A percentile compares a stretch with the other conserved stretches of the same genome.
phyloP scores from a whole-genome alignment of 2,888 invertebrate genomes.

The Amphipoea lucens region DNA sequence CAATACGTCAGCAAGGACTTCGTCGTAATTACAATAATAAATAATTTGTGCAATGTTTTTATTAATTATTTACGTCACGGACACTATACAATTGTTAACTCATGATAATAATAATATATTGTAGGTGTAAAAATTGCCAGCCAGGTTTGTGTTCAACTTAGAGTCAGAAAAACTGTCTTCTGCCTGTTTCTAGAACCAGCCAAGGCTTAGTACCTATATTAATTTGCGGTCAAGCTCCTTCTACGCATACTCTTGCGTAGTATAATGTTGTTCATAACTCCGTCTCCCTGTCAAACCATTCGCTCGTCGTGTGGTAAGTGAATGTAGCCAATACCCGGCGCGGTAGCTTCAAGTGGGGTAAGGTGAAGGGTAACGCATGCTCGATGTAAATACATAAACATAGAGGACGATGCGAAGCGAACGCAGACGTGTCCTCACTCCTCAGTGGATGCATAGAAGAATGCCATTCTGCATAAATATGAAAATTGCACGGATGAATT shows the following conservation, averaged over 20 bases:
- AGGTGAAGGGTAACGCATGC: conserved; percentile 51
- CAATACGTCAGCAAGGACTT: conserved; percentile 26
- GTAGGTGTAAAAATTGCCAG: conserved; percentile 9
- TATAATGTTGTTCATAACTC: conserved; percentile 8
- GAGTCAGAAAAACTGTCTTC: neutral
- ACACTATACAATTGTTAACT: conserved; percentile 1
- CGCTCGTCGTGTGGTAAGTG: conserved; percentile 34
- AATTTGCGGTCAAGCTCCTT: conserved; percentile 16
- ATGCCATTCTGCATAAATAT: neutral
- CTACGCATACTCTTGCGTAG: neutral
- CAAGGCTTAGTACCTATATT: conserved; percentile 8
- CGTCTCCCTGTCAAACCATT: conserved; percentile 16
- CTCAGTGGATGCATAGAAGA: neutral
- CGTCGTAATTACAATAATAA: conserved; percentile 9
- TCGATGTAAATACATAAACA: conserved; percentile 19
- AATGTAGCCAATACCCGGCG: conserved; percentile 37
- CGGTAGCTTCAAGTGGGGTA: conserved; percentile 33
- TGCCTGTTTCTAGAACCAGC: conserved; percentile 1
- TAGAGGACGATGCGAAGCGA: conserved; percentile 13
- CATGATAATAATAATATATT: neutral
- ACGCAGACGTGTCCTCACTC: neutral
- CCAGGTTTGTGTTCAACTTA: neutral
- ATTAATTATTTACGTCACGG: conserved; percentile 22
- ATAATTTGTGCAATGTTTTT: conserved; percentile 21
- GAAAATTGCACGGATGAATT: neutral